phyloP scores from a whole-genome alignment of 2,797 vertebrate species.

The Liparis tanakae region DNA sequence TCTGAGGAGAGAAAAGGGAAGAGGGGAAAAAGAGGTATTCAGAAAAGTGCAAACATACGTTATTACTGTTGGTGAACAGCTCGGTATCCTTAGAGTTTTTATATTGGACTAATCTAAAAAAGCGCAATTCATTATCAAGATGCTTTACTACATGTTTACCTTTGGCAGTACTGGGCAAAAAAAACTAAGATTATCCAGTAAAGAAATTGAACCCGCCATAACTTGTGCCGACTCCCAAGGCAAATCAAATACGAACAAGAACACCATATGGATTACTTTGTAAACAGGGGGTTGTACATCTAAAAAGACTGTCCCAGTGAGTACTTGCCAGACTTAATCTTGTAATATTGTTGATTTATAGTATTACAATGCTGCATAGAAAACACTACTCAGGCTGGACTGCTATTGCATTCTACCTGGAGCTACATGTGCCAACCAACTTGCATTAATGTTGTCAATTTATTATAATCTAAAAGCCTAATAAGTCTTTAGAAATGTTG shows the following conservation, averaged over 20 bases:
- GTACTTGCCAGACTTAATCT: not conserved
- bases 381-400: not conserved
- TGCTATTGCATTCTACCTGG: not conserved
- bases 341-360: not conserved
- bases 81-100: not conserved
- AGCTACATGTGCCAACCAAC: not conserved
- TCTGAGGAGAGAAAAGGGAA: too few species aligned
- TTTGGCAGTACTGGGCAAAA: not conserved
- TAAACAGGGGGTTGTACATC: not conserved
- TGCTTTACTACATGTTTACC: not conserved
- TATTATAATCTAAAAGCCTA: not conserved
- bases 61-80: not conserved
- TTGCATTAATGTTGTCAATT: too few species aligned
- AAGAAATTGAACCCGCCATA: not conserved
- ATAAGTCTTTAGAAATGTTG: conserved; percentile 1
- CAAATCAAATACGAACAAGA: not conserved
- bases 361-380: too few species aligned
- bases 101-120: not conserved
- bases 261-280: not conserved
- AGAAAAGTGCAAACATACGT: not conserved
- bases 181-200: not conserved
- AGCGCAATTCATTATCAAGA: not conserved
- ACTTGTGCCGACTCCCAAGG: not conserved
- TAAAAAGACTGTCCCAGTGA: not conserved
- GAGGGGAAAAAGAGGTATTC: not conserved